Base-by-base conservation (phyloP, 64 coral and sea anemone species). In the Orbicella faveolata region DNA sequence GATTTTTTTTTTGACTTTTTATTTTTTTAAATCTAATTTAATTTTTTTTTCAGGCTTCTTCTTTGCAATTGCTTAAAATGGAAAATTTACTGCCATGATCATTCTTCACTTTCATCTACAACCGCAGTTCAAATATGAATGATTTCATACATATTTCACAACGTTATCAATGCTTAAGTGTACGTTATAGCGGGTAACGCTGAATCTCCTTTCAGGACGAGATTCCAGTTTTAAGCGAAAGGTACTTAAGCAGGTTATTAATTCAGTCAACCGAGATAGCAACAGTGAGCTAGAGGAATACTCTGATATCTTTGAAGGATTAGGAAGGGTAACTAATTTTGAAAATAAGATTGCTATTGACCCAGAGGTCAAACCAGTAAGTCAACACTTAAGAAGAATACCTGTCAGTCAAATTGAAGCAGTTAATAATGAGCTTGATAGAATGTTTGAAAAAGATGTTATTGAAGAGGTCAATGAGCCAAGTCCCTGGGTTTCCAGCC, bases 401-500 rank as follows among this genome's bases (percentile, higher is more conserved):
- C 30, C 30, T 30, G 30, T 30, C 30, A 30, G 30, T 30, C 30
- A 30, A 30, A 30, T 30, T 30, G 30, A 30, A 30, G 30, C 30
- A 30, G 30, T 30, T 30, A 30, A 30, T 30, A 30, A 30, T 30
- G 30, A 30, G 30, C 30, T 30, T 30, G 30, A 30, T n/a, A n/a
- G n/a, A n/a, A n/a, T n/a, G 88, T 25, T 89, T 36, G 87, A 89
- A 65, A 6, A 77, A 37, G 75, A 79, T 59, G 61, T 89, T 34
- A 89, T 89, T 77, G 87, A 89, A 89, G 75, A 79, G 75, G 74
- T 61, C 19, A 89, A 73, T 36, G 74, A 89, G 76, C 73, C 75
- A 34, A 78, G 87, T n/a, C 59, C 87, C n/a, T 89, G 54, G 74
- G 74, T 89, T 36, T 78, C 87, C n/a, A 89, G 80, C 23, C 63